Base-by-base conservation (phyloP, 2,113 vertebrate genomes). In the Phyllostomus hastatus region DNA sequence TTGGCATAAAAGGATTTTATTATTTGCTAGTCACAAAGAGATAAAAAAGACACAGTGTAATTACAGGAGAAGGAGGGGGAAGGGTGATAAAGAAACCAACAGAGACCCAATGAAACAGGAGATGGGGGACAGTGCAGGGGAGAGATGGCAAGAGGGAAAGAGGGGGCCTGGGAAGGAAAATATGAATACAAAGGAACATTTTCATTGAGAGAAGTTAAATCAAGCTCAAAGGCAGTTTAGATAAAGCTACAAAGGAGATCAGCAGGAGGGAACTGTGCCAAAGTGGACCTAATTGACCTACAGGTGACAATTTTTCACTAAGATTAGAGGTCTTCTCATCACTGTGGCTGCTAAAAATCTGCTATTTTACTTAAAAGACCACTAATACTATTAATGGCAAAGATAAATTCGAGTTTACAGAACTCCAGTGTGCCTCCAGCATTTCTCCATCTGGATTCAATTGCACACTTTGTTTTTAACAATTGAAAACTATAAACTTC, bases 381-480 rank as follows among this genome's bases (percentile, higher is more conserved):
- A n/a, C 35, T 69, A 26, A 76, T 41, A 84, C 64, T 61, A 79
- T 48, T 72, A 43, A 81, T 3, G 33, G 28, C 31, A 43, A 87
- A 92, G 83, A 73, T 28, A 88, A 92, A 85, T 35, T 92, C 8
- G 28, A 33, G 5, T 17, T 38, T 78, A 43, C 19, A 88, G 64
- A 94, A 88, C 46, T 84, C 33, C 54, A 15, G 0, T 1, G 14
- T 64, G 43, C 41, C 10, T 61, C 43, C 33, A 72, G 48, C 46
- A 61, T 26, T 61, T 72, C 22, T 48, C 66, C n/a, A 64, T 12
- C 64, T 89, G 85, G 64, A 94, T 66, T 88, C 91, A 81, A n/a
- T 1, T 24, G 19, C 22, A 75, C 2, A 11, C 46, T 95, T 91
- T 83, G 73, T 64, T 90, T 82, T 31, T 41, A 46, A 59, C 75